Evolutionary conservation across 1,140 invertebrate genomes (phyloP).

Genomic region (Papilio glaucus): DNA sequence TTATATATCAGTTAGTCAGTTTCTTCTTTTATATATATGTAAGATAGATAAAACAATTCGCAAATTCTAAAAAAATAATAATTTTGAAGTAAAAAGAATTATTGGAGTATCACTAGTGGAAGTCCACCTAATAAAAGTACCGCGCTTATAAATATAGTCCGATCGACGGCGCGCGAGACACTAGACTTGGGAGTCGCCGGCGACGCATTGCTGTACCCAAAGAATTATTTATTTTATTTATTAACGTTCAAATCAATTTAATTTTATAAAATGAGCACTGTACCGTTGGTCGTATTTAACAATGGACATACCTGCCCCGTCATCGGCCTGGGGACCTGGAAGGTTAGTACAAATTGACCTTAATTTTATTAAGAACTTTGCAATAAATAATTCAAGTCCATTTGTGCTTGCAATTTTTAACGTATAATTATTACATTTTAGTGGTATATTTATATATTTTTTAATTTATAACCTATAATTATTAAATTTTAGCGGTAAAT

Average conservation of each 20-base stretch:
- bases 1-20: too few species aligned
- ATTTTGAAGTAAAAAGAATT: background rate
- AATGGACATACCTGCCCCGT: constrained; percentile 87
- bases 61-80: background rate
- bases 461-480: too few species aligned
- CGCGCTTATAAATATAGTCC: constrained; percentile 19
- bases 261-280: constrained; percentile 41
- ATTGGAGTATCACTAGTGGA: background rate
- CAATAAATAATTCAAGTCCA: constrained; percentile 42
- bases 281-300: constrained; percentile 85
- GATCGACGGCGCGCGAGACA: background rate
- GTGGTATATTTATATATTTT: too few species aligned
- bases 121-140: background rate
- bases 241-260: background rate
- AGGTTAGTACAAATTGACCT: constrained; percentile 81
- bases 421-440: too few species aligned
- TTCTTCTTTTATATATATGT: too few species aligned
- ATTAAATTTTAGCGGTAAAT: too few species aligned
- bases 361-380: constrained; percentile 21
- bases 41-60: too few species aligned
- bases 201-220: background rate
- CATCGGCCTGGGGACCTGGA: constrained; percentile 92
- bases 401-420: constrained; percentile 42
- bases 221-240: background rate
- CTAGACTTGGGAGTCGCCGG: background rate